Percentiles rank a stretch among this genome's conserved stretches.
Conservation (phyloP, 1,140 invertebrate species). For the Drosophila dunni region DNA sequence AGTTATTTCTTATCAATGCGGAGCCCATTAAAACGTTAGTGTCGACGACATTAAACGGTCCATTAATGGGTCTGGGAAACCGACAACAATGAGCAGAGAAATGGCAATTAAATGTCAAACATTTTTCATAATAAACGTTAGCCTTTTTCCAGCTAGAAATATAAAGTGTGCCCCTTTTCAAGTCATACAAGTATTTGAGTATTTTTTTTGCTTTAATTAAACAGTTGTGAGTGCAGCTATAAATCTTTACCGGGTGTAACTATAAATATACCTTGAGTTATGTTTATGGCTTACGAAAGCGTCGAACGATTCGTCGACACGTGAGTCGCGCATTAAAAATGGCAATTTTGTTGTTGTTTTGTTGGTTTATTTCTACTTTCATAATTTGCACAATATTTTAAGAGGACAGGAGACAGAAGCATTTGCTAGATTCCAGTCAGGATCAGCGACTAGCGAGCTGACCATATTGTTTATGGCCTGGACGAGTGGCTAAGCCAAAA, state of each 20-base stretch:
- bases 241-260: conserved; percentile 27
- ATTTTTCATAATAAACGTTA: conserved; percentile 8
- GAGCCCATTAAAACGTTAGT: conserved; percentile 5
- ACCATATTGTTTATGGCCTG: conserved; percentile 53
- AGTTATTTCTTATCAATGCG: conserved; percentile 36
- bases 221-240: background rate
- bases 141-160: background rate
- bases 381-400: conserved; percentile 49
- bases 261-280: conserved; percentile 55
- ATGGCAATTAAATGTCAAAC: conserved; percentile 42
- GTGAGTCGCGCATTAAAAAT: conserved; percentile 59
- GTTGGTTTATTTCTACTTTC: conserved; percentile 2
- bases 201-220: conserved; percentile 47
- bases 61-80: conserved; percentile 50
- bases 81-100: conserved; percentile 18
- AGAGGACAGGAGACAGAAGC: background rate
- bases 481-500: conserved; percentile 54
- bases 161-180: conserved; percentile 10
- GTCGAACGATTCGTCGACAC: conserved; percentile 52
- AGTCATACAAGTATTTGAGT: conserved; percentile 2
- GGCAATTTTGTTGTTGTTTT: conserved; percentile 11
- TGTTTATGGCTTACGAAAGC: conserved; percentile 51
- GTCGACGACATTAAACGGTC: conserved; percentile 28
- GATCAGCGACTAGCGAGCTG: conserved; percentile 26
- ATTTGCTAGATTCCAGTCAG: conserved; percentile 3